phyloP scores from a whole-genome alignment of 2,888 invertebrate genomes.

The Cylindroiulus punctatus region DNA sequence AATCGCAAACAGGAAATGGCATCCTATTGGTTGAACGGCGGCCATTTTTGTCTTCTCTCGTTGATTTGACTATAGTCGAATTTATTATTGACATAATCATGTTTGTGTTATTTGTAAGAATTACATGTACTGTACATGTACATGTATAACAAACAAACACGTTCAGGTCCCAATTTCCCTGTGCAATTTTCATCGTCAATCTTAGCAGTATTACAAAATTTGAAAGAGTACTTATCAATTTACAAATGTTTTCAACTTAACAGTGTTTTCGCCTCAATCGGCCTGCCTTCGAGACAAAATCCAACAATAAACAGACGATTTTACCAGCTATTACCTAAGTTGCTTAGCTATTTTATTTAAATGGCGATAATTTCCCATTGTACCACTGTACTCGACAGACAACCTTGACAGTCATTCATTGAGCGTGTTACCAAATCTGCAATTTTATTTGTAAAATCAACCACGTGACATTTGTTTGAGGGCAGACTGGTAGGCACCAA shows the following conservation, averaged over 20 bases:
- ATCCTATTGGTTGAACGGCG: no score
- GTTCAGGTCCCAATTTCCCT: no score
- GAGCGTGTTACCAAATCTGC: neutral
- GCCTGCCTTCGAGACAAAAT: neutral
- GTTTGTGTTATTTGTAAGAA: no score
- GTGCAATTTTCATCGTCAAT: no score
- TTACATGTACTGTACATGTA: no score
- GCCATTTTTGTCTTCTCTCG: no score
- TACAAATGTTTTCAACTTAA: neutral
- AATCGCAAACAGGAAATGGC: no score
- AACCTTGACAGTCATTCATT: constrained; percentile 35
- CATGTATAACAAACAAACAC: no score
- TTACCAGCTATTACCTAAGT: neutral
- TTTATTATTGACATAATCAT: no score
- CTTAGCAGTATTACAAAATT: no score
- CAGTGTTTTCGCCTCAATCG: neutral
- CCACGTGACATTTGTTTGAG: neutral
- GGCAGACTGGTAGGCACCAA: neutral
- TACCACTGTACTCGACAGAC: neutral
- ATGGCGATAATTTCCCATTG: neutral
- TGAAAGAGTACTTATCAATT: no score
- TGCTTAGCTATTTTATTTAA: neutral
- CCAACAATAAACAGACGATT: neutral
- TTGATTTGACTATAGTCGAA: no score
- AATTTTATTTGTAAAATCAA: neutral